These are phyloP conservation scores for Sandelia bainsii DNA, from an alignment of 2,797 vertebrate species.

Conservation along the genomic window DNA sequence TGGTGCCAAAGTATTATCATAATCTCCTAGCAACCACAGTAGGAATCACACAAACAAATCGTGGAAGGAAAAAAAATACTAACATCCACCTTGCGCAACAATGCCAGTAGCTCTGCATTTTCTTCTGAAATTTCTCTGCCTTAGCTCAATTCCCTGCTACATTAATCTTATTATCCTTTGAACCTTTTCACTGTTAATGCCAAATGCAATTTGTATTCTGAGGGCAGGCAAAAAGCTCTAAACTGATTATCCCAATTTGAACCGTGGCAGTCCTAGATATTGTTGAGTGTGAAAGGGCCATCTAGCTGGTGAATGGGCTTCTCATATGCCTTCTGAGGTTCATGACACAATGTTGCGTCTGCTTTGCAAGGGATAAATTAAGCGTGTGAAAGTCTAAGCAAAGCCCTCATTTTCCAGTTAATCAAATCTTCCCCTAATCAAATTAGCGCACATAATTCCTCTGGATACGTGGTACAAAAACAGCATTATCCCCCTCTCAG, in stretches of 20 bases:
- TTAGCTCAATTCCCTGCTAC: conserved; percentile 96
- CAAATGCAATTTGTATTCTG: conserved; percentile 99
- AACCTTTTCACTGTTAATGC: conserved; percentile 98
- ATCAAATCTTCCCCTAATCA: conserved; percentile 99
- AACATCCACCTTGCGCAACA: conserved; percentile 85
- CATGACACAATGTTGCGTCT: conserved; percentile 99
- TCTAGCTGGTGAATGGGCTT: conserved; percentile 96
- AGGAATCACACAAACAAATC: conserved; percentile 59
- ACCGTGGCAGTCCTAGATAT: conserved; percentile 98
- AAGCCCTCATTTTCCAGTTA: conserved; percentile 99
- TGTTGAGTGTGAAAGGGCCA: conserved; percentile 98
- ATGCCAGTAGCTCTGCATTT: conserved; percentile 77
- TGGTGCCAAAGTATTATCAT: conserved; percentile 62
- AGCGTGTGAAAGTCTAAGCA: conserved; percentile 99
- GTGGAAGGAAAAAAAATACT: conserved; percentile 29
- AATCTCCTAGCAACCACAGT: conserved; percentile 59
- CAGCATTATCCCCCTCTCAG: conserved; percentile 96
- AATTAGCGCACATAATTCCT: conserved; percentile 99
- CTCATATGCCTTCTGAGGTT: conserved; percentile 99
- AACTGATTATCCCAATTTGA: conserved; percentile 99
- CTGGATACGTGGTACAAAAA: conserved; percentile 99
- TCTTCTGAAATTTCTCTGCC: conserved; percentile 78
- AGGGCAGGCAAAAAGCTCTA: conserved; percentile 96
- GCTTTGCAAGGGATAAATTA: conserved; percentile 99
- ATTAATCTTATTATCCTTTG: conserved; percentile 99